Conservation (phyloP, 2,797 vertebrate genomes). For the Propithecus deckenii region DNA sequence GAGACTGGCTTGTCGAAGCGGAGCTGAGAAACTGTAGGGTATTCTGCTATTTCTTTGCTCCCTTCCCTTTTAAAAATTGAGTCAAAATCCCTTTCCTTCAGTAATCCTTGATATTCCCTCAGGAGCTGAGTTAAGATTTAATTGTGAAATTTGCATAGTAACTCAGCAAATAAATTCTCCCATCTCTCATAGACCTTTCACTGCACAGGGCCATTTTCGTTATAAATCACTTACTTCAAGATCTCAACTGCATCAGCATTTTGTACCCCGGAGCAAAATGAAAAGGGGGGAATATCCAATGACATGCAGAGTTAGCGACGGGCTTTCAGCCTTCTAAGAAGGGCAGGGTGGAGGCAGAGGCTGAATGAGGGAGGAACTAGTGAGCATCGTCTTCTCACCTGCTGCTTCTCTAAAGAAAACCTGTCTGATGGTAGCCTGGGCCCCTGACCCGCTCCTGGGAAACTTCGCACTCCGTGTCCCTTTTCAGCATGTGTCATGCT, state of each 20-base stretch:
- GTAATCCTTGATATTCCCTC: slow-evolving; percentile 82
- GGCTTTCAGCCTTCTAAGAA: not conserved
- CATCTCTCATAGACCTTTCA: slow-evolving; percentile 79
- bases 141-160: slow-evolving; percentile 89
- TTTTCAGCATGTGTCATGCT: not conserved
- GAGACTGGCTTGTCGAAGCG: slow-evolving; percentile 53
- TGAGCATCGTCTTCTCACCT: not conserved
- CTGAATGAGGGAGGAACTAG: not conserved
- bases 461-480: not conserved
- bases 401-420: not conserved
- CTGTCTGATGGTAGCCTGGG: not conserved
- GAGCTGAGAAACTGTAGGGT: slow-evolving; percentile 65
- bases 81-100: slow-evolving; percentile 82
- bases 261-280: slow-evolving; percentile 64
- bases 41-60: slow-evolving; percentile 67
- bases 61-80: slow-evolving; percentile 68
- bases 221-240: slow-evolving; percentile 81
- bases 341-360: not conserved
- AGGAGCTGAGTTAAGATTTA: slow-evolving; percentile 85
- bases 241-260: slow-evolving; percentile 73
- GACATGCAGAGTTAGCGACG: not conserved
- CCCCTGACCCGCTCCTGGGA: not conserved
- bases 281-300: slow-evolving; percentile 31
- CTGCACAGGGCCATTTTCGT: slow-evolving; percentile 79
- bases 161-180: slow-evolving; percentile 87